Evolutionary conservation across 2,113 vertebrate genomes (phyloP), one percentile per base, ranked within the genome.

Genomic region (Barbus barbus): DNA sequence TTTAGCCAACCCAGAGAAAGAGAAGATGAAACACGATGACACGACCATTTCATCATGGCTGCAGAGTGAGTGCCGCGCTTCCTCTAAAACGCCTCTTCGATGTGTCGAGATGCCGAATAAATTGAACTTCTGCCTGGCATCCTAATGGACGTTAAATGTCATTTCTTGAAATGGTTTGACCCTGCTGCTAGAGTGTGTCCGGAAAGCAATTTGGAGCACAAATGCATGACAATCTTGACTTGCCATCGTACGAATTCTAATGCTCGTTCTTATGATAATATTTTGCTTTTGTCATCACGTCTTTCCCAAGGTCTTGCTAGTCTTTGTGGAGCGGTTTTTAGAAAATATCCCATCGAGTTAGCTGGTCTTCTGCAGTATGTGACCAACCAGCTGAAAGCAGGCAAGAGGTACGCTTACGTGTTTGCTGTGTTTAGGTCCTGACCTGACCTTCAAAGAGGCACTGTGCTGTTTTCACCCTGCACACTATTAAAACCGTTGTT

Each of bases 11-110:
- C 98, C 98, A 0, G 97, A 99, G 90, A 99, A 99, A 86, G 98
- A 99, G 91, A 98, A 96, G 91, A 99, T 99, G 97, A 99, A 99
- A 85, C 98, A 99, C 20, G 98, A 99, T 16, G 98, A 98, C 91
- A 99, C 98, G 14, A 98, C 97, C 8, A 99, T 99, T 87, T 99
- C 98, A 1, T 97, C 96, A 11, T 99, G 98, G 98, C 94, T 99
- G 86, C 98, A 99, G 88, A 99, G 98, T 99, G 90, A 93, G 97
- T 95, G 82, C 80, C 91, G 36, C 24, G 2, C 18, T 51, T n/a
- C 76, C 51, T 85, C 60, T 80, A 22, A 80, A 85, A 60, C 22
- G 46, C 46, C n/a, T n/a, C n/a, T n/a, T n/a, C n/a, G n/a, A n/a
- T n/a, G n/a, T n/a, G n/a, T n/a, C 14, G 6, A 67, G 13, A 78